Evolutionary conservation across 2,113 vertebrate genomes (phyloP), one percentile per base, ranked within the genome.

Genomic region (Sprattus sprattus): DNA sequence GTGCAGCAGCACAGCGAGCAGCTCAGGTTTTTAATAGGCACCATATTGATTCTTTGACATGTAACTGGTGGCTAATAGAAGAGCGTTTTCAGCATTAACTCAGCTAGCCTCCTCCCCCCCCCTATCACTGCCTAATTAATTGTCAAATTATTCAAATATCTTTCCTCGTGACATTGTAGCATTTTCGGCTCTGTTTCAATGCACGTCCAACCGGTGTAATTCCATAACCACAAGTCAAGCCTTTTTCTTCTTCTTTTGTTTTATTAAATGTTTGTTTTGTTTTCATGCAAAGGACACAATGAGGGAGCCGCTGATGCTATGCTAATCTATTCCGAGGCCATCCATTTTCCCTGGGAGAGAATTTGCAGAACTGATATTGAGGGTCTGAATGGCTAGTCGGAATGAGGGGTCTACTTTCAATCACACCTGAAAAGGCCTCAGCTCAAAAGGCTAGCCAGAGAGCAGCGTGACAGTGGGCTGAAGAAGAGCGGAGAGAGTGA

Each of bases 41-140:
- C 84, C 81, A 84, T 75, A 75, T 87, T 82, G 88, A 87, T 85
- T 89, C 44, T 49, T 87, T 85, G 82, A 85, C 84, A 87, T 82
- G 39, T 39, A 45, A 87, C 82, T n/a, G 81, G 67, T 87, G 45
- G 81, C 54, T 87, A 81, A 87, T 83, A 84, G 85, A 83, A 87
- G 83, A 81, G 75, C 83, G 81, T 85, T 87, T 82, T 87, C 83
- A 82, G 78, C 71, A 82, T 78, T 78, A 32, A 78, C 71, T 78
- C 28, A 4, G 4, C 10, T 39, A 13, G 25, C 71, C 71, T 16
- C 28, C 11, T 13, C 2, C 2, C 71, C 71, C 25, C 71, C 32
- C 28, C 25, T 15, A 44, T 39, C 6, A 28, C 13, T 4, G 28
- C 9, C 71, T 78, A 13, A 44, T 39, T 78, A 78, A 3, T 1